phyloP scores from a whole-genome alignment of 2,888 invertebrate genomes.

The Charanyca ferruginea region DNA sequence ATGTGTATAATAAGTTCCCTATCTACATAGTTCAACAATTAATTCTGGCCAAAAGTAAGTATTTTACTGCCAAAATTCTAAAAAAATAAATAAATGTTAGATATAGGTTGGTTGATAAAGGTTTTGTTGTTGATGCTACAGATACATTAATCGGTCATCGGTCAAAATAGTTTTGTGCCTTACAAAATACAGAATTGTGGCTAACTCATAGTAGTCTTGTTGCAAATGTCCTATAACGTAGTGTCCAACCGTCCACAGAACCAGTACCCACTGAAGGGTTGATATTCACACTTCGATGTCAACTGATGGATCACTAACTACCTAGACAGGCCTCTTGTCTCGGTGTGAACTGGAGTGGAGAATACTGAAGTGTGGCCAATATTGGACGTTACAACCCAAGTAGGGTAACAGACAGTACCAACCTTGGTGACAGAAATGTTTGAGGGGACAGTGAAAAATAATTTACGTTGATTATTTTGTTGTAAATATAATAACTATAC shows the following conservation, averaged over 20 bases:
- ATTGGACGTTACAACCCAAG: conserved; percentile 16
- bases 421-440: not conserved
- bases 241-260: not conserved
- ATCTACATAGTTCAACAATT: too few species aligned
- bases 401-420: not conserved
- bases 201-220: not conserved
- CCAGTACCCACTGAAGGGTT: not conserved
- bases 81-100: too few species aligned
- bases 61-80: too few species aligned
- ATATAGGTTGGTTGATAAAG: too few species aligned
- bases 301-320: conserved; percentile 31
- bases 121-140: too few species aligned
- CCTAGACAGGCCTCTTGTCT: conserved; percentile 29
- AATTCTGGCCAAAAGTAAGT: too few species aligned
- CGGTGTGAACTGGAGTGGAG: not conserved
- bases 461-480: not conserved
- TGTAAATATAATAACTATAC: too few species aligned
- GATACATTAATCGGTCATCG: too few species aligned
- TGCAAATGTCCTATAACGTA: not conserved
- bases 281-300: conserved; percentile 29
- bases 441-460: not conserved
- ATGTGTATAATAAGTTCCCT: too few species aligned
- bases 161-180: too few species aligned
- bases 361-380: conserved; percentile 27
- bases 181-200: not conserved